A percentile compares a stretch with the other conserved stretches of the same genome.
These are phyloP conservation scores for Drosophila ananassae DNA, from an alignment of 1,140 invertebrate genomes.

Conservation along the genomic window DNA sequence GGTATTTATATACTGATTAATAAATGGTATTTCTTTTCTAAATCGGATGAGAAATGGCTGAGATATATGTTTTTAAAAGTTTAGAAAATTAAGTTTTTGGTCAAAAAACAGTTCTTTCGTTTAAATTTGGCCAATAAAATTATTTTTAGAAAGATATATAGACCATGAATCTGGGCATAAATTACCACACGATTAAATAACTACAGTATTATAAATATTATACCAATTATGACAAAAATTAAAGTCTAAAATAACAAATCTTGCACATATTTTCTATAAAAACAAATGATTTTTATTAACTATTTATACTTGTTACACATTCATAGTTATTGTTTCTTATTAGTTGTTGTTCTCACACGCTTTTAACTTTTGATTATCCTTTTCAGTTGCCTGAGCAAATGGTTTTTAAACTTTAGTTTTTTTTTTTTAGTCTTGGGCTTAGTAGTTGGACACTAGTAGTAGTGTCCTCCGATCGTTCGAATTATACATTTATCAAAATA, in stretches of 20 bases:
- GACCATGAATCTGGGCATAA: no score
- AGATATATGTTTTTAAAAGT: no score
- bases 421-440: slow-evolving; percentile 38
- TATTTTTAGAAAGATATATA: no score
- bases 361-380: slow-evolving; percentile 64
- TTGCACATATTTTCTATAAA: slow-evolving; percentile 14
- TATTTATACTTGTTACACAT: slow-evolving; percentile 23
- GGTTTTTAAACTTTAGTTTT: slow-evolving; percentile 45
- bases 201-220: no score
- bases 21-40: no score
- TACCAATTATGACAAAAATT: no score
- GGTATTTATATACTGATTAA: no score
- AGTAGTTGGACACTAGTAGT: slow-evolving; percentile 9
- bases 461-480: slow-evolving; percentile 10
- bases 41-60: no score
- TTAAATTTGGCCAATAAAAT: no score
- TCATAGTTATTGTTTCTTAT: slow-evolving; percentile 19
- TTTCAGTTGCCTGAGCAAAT: slow-evolving; percentile 66
- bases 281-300: slow-evolving; percentile 51
- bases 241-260: not conserved
- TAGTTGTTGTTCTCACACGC: slow-evolving; percentile 17
- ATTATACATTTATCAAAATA: slow-evolving; percentile 54
- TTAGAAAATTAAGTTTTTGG: no score
- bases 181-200: no score
- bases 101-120: no score